Conservation (phyloP, 1,140 invertebrate species). For the Geopemphigus sp. region DNA sequence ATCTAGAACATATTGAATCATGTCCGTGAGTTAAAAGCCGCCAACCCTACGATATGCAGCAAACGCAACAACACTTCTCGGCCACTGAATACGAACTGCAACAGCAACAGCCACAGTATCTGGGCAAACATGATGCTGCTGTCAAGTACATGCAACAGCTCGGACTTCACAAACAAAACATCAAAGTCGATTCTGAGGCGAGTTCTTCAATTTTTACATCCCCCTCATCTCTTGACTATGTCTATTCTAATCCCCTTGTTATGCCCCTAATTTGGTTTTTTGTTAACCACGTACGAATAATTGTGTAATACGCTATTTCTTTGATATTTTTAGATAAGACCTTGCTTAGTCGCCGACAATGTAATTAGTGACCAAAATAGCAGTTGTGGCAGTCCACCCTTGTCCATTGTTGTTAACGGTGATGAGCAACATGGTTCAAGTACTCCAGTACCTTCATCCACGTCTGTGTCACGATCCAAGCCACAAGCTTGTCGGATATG, state of each 20-base stretch:
- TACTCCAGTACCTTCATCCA: constrained; percentile 28
- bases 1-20: background rate
- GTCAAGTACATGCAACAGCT: constrained; percentile 49
- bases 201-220: no score
- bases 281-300: no score
- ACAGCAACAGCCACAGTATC: constrained; percentile 48
- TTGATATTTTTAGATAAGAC: constrained; percentile 31
- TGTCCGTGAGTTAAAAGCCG: background rate
- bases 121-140: constrained; percentile 40
- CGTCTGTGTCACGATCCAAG: constrained; percentile 46
- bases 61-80: constrained; percentile 36
- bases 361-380: constrained; percentile 42
- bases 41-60: constrained; percentile 15
- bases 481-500: constrained; percentile 66
- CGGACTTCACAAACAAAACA: constrained; percentile 31
- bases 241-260: no score
- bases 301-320: background rate
- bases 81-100: constrained; percentile 36
- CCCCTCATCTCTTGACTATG: no score
- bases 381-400: constrained; percentile 37
- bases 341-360: constrained; percentile 39
- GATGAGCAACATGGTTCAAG: constrained; percentile 36
- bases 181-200: constrained; percentile 36
- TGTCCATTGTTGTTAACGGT: constrained; percentile 42
- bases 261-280: no score